Evolutionary conservation across 2,797 vertebrate genomes (phyloP).

Genomic region (Anguilla pacifica): DNA sequence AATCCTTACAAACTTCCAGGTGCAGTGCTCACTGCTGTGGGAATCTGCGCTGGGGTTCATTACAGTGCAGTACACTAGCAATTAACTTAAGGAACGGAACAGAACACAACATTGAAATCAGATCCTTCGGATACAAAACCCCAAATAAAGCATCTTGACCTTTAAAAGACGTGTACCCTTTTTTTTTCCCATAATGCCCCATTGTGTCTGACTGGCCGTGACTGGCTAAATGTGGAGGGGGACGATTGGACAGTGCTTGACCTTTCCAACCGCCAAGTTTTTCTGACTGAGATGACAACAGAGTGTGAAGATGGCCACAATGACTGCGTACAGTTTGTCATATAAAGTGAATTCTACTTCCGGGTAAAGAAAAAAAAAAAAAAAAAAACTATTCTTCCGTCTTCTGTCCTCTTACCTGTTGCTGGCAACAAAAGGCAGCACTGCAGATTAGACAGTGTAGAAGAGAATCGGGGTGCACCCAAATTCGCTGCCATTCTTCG

Average conservation of each 20-base stretch:
- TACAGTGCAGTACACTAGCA: background rate
- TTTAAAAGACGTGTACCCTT: background rate
- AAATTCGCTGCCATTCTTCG: background rate
- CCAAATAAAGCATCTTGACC: background rate
- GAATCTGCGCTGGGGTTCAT: background rate
- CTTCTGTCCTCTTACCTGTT: background rate
- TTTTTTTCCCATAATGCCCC: conserved; percentile 4
- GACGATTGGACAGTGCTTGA: background rate
- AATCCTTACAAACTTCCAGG: background rate
- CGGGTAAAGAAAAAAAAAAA: background rate
- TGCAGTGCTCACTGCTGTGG: background rate
- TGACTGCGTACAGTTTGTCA: conserved; percentile 11
- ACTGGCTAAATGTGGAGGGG: background rate
- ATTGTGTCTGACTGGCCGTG: background rate
- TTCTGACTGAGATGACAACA: background rate
- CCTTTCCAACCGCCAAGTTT: background rate
- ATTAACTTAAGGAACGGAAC: background rate
- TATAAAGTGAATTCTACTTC: background rate
- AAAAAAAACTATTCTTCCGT: background rate
- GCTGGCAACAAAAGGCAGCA: conserved; percentile 7
- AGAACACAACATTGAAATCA: background rate
- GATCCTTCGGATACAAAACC: background rate
- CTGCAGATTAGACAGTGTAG: background rate
- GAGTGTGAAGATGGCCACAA: background rate
- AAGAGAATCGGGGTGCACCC: background rate